Evolutionary conservation across 2,888 invertebrate species (phyloP).

Genomic region (Eudasyphora cyanicolor): DNA sequence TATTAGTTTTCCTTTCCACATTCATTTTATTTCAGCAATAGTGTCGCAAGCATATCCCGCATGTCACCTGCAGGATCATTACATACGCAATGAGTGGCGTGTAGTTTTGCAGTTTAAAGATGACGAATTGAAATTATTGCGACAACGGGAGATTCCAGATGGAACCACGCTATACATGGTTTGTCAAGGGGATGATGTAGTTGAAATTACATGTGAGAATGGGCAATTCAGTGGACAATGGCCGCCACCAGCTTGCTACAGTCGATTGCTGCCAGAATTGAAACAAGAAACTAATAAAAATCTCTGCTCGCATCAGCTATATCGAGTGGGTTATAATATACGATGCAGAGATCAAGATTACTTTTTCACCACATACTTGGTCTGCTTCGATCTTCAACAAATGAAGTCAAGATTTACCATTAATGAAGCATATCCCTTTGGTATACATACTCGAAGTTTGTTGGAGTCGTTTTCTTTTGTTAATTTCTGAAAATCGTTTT

Average conservation of each 20-base stretch:
- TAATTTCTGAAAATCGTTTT: neutral
- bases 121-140: constrained; percentile 1
- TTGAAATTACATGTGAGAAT: constrained; percentile 37
- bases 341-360: constrained; percentile 16
- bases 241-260: neutral
- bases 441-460: constrained; percentile 17
- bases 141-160: constrained; percentile 7
- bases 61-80: neutral
- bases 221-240: constrained; percentile 9
- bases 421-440: constrained; percentile 55
- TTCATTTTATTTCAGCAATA: too few relatives aligned
- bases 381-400: constrained; percentile 46
- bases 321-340: constrained; percentile 49
- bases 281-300: constrained; percentile 5
- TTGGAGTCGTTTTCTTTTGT: neutral
- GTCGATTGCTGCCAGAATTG: neutral
- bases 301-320: constrained; percentile 38
- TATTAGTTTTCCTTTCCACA: too few relatives aligned
- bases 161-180: constrained; percentile 43
- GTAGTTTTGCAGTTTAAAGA: constrained; percentile 37
- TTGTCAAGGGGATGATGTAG: constrained; percentile 21
- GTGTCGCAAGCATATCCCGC: too few relatives aligned
- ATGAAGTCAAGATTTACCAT: constrained; percentile 50
- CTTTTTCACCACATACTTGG: constrained; percentile 54
- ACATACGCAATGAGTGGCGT: constrained; percentile 36